Conservation (phyloP, 2,797 vertebrate genomes). For the Xenopus petersii region DNA sequence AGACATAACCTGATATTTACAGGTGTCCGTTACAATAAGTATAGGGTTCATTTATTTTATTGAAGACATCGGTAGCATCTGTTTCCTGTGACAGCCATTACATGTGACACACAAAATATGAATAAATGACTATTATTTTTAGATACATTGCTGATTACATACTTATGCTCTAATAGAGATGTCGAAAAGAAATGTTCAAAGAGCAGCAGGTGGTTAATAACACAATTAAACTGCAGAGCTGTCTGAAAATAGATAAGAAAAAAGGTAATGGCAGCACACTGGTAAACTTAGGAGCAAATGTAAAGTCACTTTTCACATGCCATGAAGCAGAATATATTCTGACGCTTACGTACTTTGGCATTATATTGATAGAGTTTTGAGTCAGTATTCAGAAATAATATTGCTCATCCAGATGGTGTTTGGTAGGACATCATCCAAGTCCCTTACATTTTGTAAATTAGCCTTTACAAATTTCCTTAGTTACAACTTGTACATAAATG, state of each 20-base stretch:
- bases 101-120: constrained; percentile 54
- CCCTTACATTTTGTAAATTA: no score
- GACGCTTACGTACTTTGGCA: neutral
- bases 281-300: constrained; percentile 12
- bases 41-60: constrained; percentile 15
- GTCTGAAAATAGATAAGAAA: constrained; percentile 41
- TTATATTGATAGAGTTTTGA: neutral
- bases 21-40: constrained; percentile 22
- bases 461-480: no score
- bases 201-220: constrained; percentile 57
- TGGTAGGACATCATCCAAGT: no score
- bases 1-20: constrained; percentile 7
- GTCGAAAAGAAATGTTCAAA: constrained; percentile 38
- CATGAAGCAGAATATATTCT: no score
- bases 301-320: neutral
- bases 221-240: constrained; percentile 48
- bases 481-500: no score
- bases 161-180: constrained; percentile 58
- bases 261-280: constrained; percentile 26
- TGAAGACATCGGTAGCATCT: constrained; percentile 3
- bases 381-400: no score
- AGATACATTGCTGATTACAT: constrained; percentile 55
- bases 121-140: constrained; percentile 57
- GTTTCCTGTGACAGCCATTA: constrained; percentile 47
- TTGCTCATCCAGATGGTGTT: no score